Evolutionary conservation across 2,888 invertebrate genomes (phyloP), one percentile per base, ranked within the genome.

Genomic region (Tetragnatha montana): DNA sequence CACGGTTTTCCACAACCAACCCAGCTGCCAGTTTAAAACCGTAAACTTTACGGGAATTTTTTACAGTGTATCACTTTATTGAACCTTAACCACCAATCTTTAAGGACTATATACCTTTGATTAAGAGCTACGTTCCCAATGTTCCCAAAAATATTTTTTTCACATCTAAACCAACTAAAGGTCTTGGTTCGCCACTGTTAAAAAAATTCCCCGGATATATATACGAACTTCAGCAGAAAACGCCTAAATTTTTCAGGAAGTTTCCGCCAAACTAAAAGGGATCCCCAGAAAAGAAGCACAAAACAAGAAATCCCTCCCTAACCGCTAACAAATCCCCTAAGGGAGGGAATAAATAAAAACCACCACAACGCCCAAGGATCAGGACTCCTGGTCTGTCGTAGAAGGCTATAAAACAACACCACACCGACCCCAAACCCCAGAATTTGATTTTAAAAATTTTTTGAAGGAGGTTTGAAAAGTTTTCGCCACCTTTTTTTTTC

Each of bases 371-470:
- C 78, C 79, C 68, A 22, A 68, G 49, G 60, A 12, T 78, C 73
- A 47, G 51, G 68, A 81, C 68, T 82, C 68, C 47, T 51, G 50
- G 89, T 81, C 81, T 60, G 17, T 60, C 81, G 71, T n/a, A 22
- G 70, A 71, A 75, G 80, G 51, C 78, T 81, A 85, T 50, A 50
- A 84, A 84, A 84, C 69, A 74, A 86, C 81, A 89, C 81, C 74
- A 74, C 47, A 74, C 47, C 22, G 51, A 85, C 70, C 71, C 74
- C 74, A 89, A 85, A 14, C 74, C 78, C 76, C n/a, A 75, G 69
- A 89, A 89, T 89, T 85, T 81, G 85, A 89, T 89, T 89, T 89
- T 22, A 85, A 70, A 81, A 76, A 50, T 70, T 76, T 60, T 60
- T 21, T 71, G 69, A n/a, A 69, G 68, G 80, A 86, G 80, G 74